Evolutionary conservation across 1,140 invertebrate genomes (phyloP).

Genomic region (Lepidurus couesii): DNA sequence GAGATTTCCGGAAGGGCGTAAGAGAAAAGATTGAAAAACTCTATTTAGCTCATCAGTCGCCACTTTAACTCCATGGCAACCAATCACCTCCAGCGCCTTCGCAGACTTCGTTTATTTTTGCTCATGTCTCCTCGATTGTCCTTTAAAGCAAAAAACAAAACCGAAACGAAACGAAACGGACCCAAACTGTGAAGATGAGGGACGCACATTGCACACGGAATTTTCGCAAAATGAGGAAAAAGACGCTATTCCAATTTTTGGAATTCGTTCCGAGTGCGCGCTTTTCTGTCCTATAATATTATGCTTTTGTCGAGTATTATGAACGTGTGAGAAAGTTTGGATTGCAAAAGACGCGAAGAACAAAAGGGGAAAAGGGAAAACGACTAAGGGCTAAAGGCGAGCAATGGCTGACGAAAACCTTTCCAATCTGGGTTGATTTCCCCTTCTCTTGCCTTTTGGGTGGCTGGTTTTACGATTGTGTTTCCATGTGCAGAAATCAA

Average conservation of each 20-base stretch:
- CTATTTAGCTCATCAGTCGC: not conserved
- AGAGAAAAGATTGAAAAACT: constrained; percentile 15
- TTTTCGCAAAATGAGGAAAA: too few species aligned
- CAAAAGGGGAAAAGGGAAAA: not conserved
- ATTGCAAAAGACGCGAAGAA: not conserved
- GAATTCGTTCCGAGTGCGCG: too few species aligned
- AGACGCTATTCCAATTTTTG: too few species aligned
- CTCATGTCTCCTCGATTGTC: too few species aligned
- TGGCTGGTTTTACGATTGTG: constrained; percentile 19
- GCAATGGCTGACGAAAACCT: constrained; percentile 18
- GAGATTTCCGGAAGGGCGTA: not conserved
- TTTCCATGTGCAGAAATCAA: constrained; percentile 22
- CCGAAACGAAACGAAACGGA: too few species aligned
- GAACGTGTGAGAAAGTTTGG: not conserved
- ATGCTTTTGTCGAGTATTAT: too few species aligned
- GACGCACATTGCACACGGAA: too few species aligned
- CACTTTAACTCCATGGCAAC: constrained; percentile 1
- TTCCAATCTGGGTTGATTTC: constrained; percentile 22
- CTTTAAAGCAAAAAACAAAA: too few species aligned
- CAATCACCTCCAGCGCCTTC: not conserved
- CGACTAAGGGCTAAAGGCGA: not conserved
- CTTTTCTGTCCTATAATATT: too few species aligned
- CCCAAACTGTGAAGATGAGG: too few species aligned
- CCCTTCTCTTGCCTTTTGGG: not conserved
- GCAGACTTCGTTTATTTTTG: not conserved